Base-by-base conservation (phyloP, 2,888 invertebrate genomes). In the Plagodis dolabraria region DNA sequence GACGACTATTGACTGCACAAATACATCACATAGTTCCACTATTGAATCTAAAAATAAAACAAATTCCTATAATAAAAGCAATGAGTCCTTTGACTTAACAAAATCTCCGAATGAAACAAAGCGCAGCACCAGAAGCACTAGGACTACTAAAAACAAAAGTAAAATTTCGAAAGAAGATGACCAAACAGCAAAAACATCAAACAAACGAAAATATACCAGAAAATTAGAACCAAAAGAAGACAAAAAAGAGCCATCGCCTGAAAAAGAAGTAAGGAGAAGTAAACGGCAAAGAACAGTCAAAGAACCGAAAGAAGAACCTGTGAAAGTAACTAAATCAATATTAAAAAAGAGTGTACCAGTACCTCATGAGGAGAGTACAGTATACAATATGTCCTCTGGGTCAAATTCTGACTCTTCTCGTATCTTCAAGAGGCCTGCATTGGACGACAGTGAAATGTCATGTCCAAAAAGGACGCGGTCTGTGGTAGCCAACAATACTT, bases 351-450 rank as follows among this genome's bases (percentile, higher is more conserved):
- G 50, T 60, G 42, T 59, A 48, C 65, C 53, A n/a, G 36, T 33
- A 5, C 59, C 61, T 6, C 70, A 74, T 12, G 86, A 89, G 49
- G 75, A 83, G 45, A 91, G 90, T 66, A 72, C 78, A 0, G 82
- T 89, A 0, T 89, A 88, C 53, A 82, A 79, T 63, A 36, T 79
- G 9, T 87, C 87, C 0, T 77, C 83, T 0, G 82, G 76, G 11
- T 84, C 86, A 0, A 76, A 79, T 57, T 40, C 60, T 1, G 83
- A 84, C 45, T 79, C 86, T 0, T 79, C 82, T 0, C 76, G 66
- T 46, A 72, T 61, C 51, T 60, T 80, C 9, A 88, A 89, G 60
- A 74, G 87, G 47, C 64, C 80, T 0, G 75, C 78, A 6, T 61
- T 62, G 0, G 67, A 68, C 10, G 77, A 79, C 6, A 60, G 68